phyloP scores from a whole-genome alignment of 2,113 vertebrate species.

The Chrysochloris asiatica region DNA sequence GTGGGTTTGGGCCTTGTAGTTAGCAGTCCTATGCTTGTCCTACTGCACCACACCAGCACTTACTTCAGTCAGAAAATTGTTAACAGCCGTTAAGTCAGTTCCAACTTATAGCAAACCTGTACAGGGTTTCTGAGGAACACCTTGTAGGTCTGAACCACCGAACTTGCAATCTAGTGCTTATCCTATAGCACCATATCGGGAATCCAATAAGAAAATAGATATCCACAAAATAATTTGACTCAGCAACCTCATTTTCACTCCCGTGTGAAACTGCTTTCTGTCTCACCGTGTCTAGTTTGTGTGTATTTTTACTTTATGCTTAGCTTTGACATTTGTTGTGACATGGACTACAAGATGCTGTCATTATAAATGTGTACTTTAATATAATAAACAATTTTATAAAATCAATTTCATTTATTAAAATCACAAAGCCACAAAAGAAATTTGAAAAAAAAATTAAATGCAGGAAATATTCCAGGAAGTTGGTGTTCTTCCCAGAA shows the following conservation, averaged over 20 bases:
- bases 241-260: constrained; percentile 8
- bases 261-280: neutral
- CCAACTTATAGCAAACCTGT: too few species aligned
- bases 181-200: too few species aligned
- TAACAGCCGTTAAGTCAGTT: too few species aligned
- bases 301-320: neutral
- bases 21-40: too few species aligned
- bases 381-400: constrained; percentile 69
- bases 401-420: constrained; percentile 75
- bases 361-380: constrained; percentile 52
- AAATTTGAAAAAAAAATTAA: constrained; percentile 54
- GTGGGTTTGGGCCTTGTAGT: too few species aligned
- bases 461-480: constrained; percentile 76
- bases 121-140: too few species aligned
- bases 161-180: too few species aligned
- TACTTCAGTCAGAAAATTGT: too few species aligned
- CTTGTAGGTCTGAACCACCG: too few species aligned
- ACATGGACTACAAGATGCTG: constrained; percentile 29
- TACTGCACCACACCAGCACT: too few species aligned
- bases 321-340: constrained; percentile 48
- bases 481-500: constrained; percentile 76
- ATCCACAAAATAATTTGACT: neutral
- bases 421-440: constrained; percentile 63
- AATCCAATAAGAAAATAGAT: too few species aligned
- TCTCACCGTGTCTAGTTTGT: neutral